Evolutionary conservation across 2,113 vertebrate species (phyloP).

Genomic region (Eulacestoma nigropectus): DNA sequence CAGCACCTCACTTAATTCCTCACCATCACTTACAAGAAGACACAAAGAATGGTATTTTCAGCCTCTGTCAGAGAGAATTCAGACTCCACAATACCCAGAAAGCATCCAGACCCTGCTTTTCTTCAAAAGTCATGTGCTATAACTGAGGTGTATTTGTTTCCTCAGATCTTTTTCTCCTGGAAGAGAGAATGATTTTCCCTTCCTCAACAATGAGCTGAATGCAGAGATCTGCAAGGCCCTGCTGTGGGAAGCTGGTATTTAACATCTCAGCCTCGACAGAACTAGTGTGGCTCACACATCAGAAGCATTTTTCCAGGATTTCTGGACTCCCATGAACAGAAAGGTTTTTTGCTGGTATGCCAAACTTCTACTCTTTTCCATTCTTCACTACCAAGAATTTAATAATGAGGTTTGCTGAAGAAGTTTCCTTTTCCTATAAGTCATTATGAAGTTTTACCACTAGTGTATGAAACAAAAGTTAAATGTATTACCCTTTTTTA

Average conservation of each 20-base stretch:
- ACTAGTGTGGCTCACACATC: neutral
- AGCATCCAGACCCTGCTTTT: neutral
- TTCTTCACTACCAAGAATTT: neutral
- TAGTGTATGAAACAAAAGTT: neutral
- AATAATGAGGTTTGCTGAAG: neutral
- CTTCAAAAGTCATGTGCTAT: neutral
- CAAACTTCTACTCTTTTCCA: neutral
- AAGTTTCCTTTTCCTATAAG: neutral
- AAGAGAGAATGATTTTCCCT: neutral
- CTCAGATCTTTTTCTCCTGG: neutral
- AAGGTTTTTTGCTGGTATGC: neutral
- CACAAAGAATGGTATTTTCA: neutral
- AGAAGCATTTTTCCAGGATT: conserved; percentile 25
- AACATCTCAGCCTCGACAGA: conserved; percentile 8
- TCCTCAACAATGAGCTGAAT: neutral
- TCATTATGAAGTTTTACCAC: neutral
- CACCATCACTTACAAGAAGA: neutral
- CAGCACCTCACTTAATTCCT: neutral
- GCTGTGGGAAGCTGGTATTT: neutral
- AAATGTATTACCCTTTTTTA: neutral
- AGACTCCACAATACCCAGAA: neutral
- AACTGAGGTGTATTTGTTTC: neutral
- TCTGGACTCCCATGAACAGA: neutral
- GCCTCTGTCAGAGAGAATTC: neutral
- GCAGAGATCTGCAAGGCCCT: neutral